Evolutionary conservation across 1,140 invertebrate species (phyloP).

Genomic region (Habropoda laboriosa): DNA sequence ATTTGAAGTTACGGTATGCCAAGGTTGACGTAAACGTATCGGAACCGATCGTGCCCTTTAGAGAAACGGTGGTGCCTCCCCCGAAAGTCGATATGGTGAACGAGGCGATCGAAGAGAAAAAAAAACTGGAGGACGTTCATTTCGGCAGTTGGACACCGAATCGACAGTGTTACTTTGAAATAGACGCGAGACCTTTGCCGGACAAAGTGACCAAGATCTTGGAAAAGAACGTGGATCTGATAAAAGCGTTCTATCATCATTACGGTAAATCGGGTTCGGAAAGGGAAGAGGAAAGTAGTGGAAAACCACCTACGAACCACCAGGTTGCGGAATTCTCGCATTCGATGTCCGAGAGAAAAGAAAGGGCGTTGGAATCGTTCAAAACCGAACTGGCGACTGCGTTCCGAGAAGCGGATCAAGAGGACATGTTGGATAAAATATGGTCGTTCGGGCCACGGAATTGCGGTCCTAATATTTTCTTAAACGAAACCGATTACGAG

Average conservation of each 20-base stretch:
- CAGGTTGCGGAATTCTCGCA: no score
- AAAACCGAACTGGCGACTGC: constrained; percentile 85
- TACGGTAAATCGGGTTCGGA: constrained; percentile 71
- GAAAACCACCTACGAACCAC: rapidly evolving
- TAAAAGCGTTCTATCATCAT: constrained; percentile 82
- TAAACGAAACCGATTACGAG: constrained; percentile 88
- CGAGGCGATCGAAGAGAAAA: constrained; percentile 88
- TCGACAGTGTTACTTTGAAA: constrained; percentile 87
- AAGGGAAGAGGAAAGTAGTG: constrained; percentile 36
- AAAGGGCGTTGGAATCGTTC: constrained; percentile 84
- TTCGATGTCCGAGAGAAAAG: constrained; percentile 80
- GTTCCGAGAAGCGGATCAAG: constrained; percentile 84
- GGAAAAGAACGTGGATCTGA: constrained; percentile 83
- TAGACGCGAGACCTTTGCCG: constrained; percentile 92
- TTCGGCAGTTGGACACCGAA: constrained; percentile 86
- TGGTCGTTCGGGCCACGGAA: constrained; percentile 96
- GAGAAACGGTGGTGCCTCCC: constrained; percentile 94
- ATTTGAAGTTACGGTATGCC: constrained; percentile 91
- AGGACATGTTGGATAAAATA: constrained; percentile 87
- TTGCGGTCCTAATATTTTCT: constrained; percentile 93
- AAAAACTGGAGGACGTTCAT: constrained; percentile 81
- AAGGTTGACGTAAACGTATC: constrained; percentile 95
- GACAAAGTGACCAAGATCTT: constrained; percentile 87
- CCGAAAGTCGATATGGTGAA: constrained; percentile 95
- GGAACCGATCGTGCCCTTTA: constrained; percentile 97